Evolutionary conservation across 2,888 invertebrate genomes (phyloP).

Genomic region (Caenorhabditis parvicauda): DNA sequence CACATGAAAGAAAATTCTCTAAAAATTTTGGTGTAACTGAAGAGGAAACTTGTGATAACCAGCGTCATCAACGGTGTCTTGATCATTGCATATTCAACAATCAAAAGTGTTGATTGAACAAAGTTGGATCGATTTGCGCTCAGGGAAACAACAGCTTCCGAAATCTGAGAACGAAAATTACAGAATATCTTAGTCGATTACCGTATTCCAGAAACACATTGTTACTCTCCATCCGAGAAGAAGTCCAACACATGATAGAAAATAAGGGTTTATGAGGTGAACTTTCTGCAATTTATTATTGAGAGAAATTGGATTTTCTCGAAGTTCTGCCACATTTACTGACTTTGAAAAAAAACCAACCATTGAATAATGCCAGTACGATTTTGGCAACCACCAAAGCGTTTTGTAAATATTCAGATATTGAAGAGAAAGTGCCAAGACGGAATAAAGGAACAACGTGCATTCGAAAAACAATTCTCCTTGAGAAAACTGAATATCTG

Average conservation of each 20-base stretch:
- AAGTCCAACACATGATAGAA: slow-evolving; percentile 80
- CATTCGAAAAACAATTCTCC: slow-evolving; percentile 82
- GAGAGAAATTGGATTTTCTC: background rate
- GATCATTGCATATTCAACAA: slow-evolving; percentile 49
- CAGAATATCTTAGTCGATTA: slow-evolving; percentile 35
- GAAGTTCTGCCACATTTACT: background rate
- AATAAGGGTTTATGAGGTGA: slow-evolving; percentile 84
- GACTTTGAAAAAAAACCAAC: slow-evolving; percentile 68
- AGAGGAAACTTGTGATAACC: slow-evolving; percentile 57
- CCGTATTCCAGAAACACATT: slow-evolving; percentile 68
- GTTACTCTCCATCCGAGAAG: slow-evolving; percentile 79
- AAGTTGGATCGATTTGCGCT: slow-evolving; percentile 25
- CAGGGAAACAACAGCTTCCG: slow-evolving; percentile 34
- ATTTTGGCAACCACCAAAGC: slow-evolving; percentile 94
- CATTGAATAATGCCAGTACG: slow-evolving; percentile 82
- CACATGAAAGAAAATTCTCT: slow-evolving; percentile 77
- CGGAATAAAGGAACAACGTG: slow-evolving; percentile 78
- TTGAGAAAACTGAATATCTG: slow-evolving; percentile 39
- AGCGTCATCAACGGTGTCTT: slow-evolving; percentile 58
- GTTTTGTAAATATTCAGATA: slow-evolving; percentile 91
- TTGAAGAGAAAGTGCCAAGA: slow-evolving; percentile 79
- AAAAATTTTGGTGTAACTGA: slow-evolving; percentile 69
- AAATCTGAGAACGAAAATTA: slow-evolving; percentile 27
- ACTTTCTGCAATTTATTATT: slow-evolving; percentile 76
- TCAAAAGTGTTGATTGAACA: slow-evolving; percentile 28